Base-by-base conservation (phyloP, 2,113 vertebrate genomes). In the Cryptotis parvus region DNA sequence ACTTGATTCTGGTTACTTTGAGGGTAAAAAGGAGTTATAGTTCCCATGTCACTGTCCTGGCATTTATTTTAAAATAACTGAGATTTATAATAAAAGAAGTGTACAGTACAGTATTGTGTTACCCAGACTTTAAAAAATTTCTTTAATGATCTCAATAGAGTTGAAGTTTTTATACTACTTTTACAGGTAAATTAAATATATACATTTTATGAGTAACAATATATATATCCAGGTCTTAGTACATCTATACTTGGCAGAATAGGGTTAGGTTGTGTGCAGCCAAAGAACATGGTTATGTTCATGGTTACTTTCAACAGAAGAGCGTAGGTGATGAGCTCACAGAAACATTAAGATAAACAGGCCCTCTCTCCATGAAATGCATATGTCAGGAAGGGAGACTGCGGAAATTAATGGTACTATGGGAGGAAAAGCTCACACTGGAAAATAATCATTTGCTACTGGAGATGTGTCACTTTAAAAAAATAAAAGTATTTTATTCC, bases 121-220 rank as follows among this genome's bases (percentile, higher is more conserved):
- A 75, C 55, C 68, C 27, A n/a, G 12, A 27, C 68, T n/a, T 33
- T 75, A 29, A 7, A 88, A 89, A 9, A 63, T n/a, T 88, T 6
- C 18, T 29, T 63, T 29, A 69, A 91, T 4, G 83, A 90, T 93
- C 58, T 87, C 85, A n/a, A 82, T 69, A 74, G 45, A 52, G 33
- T n/a, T 9, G 0, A 78, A 70, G n/a, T 0, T 0, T 93, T 75
- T 16, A 35, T 43, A 76, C 22, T 10, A 87, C 92, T 70, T 29
- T 70, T n/a, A 65, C 58, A 95, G 49, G 68, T 68, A n/a, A 77
- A 61, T 31, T n/a, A 52, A 27, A 77, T 1, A 9, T 9, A 8
- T 31, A 31, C 29, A 29, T 73, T 77, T 66, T 35, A 29, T 68
- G 41, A 31, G 55, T 58, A 58, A 58, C 55, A 58, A 22, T 22